Base-by-base conservation (phyloP, 2,888 invertebrate species). In the Tetheella fluctuosa region DNA sequence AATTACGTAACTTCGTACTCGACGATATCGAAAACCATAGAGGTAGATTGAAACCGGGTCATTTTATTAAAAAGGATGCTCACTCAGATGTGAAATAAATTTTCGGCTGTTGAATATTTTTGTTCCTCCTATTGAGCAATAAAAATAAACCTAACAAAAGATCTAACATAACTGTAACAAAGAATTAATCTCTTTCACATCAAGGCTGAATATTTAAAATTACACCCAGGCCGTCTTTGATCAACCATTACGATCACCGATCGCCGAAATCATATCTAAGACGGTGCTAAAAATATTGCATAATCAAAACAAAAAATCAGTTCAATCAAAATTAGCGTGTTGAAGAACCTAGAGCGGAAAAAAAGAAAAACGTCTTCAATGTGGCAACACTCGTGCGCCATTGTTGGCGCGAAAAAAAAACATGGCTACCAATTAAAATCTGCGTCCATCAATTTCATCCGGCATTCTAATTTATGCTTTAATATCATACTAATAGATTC, bases 271-370 rank as follows among this genome's bases (percentile, higher is more conserved):
- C 59, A 60, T 68, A 76, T 70, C 70, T 69, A 75, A 74, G 71
- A 72, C 69, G 64, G 62, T 62, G 57, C 54, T 62, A 73, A 80
- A 74, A 72, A 71, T 65, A 70, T 78, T 75, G 68, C 61, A 77
- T 70, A 79, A 81, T 76, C 71, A 68, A 67, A 81, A 80, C 70
- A 78, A 79, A 79, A 83, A 77, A 77, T 71, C 74, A 78, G 80
- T 81, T 79, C 81, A 80, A 84, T 84, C 82, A 79, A 81, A 85
- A 84, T 86, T 81, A 83, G 84, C 71, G 73, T 77, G 77, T 84
- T 81, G 65, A 67, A 68, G 64, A 85, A 84, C 80, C 73, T 79
- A 74, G 67, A 64, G 71, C 62, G 70, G 78, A 82, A 74, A 79
- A 79, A 79, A 76, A 81, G 78, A 76, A 76, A 74, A 78, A 71